Percentiles rank a stretch among this genome's conserved stretches.
Conservation (phyloP, 64 coral and sea anemone species). For the Catalaphyllia jardinei region DNA sequence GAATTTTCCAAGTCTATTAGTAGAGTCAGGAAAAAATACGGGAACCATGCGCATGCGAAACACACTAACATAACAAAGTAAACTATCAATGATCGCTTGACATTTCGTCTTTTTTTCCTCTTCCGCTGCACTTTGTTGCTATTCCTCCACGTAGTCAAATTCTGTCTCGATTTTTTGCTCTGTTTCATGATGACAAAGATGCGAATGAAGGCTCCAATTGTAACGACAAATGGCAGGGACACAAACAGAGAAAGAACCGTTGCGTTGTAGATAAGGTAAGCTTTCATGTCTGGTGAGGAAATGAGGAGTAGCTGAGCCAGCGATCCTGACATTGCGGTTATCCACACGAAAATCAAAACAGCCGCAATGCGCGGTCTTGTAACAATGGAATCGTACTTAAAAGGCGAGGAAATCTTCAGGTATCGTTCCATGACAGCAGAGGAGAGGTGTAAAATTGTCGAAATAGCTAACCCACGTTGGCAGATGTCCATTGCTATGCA, state of each 20-base stretch:
- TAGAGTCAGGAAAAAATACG: constrained; percentile 44
- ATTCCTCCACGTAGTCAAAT: not conserved
- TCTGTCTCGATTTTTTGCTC: not conserved
- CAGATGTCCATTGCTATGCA: constrained; percentile 55
- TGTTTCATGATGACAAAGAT: constrained; percentile 32
- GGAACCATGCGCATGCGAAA: constrained; percentile 53
- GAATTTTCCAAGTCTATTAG: constrained; percentile 16
- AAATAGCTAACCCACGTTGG: constrained; percentile 49
- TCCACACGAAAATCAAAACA: constrained; percentile 21
- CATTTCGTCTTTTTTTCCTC: not conserved
- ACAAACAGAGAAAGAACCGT: constrained; percentile 26
- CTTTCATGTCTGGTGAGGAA: not conserved
- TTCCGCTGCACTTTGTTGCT: not conserved
- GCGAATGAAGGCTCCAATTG: constrained; percentile 10
- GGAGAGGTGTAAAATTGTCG: constrained; percentile 48
- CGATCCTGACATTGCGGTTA: constrained; percentile 2
- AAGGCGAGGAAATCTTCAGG: constrained; percentile 32
- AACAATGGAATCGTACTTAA: constrained; percentile 9
- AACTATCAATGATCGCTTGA: not conserved
- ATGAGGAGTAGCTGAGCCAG: constrained; percentile 16
- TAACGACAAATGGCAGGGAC: constrained; percentile 20
- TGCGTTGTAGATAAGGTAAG: constrained; percentile 16
- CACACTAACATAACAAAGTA: constrained; percentile 33
- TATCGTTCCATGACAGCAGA: constrained; percentile 33
- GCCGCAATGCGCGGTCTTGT: not conserved